phyloP scores from a whole-genome alignment of 2,797 vertebrate genomes.

The Cyclopterus lumpus region DNA sequence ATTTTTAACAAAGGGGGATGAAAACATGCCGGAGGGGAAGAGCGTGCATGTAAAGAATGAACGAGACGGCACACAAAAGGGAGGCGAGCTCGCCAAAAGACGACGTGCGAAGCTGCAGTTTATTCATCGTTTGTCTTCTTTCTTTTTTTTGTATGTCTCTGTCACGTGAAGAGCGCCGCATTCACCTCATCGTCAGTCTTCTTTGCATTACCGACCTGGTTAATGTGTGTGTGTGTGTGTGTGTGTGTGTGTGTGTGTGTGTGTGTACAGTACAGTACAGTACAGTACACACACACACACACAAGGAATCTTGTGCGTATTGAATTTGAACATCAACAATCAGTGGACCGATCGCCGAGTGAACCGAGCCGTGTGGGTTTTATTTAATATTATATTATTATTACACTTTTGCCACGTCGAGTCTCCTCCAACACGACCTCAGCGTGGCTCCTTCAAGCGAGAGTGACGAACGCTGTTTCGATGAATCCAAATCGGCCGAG shows the following conservation, averaged over 20 bases:
- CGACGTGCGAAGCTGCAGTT: neutral
- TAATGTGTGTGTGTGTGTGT: constrained; percentile 4
- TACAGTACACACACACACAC: neutral
- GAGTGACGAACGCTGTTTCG: neutral
- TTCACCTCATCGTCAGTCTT: neutral
- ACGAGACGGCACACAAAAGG: constrained; percentile 26
- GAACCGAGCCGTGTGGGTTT: constrained; percentile 17
- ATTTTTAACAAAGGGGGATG: neutral
- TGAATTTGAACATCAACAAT: constrained; percentile 4
- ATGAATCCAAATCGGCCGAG: neutral
- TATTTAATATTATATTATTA: neutral
- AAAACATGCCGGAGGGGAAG: constrained; percentile 4
- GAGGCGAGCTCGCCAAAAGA: constrained; percentile 10
- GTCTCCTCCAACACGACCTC: neutral
- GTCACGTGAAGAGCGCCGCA: constrained; percentile 5
- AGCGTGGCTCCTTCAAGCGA: neutral
- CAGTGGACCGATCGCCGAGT: neutral
- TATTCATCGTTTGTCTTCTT: constrained; percentile 31
- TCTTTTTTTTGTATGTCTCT: constrained; percentile 25
- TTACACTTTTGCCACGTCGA: constrained; percentile 1
- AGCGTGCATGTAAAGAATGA: constrained; percentile 12
- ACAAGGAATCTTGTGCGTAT: constrained; percentile 22
- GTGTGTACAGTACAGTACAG: neutral
- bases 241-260: neutral
- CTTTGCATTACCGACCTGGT: constrained; percentile 9